These are phyloP conservation scores for Neosalanx taihuensis DNA, from an alignment of 2,797 vertebrate genomes.

Conservation along the genomic window DNA sequence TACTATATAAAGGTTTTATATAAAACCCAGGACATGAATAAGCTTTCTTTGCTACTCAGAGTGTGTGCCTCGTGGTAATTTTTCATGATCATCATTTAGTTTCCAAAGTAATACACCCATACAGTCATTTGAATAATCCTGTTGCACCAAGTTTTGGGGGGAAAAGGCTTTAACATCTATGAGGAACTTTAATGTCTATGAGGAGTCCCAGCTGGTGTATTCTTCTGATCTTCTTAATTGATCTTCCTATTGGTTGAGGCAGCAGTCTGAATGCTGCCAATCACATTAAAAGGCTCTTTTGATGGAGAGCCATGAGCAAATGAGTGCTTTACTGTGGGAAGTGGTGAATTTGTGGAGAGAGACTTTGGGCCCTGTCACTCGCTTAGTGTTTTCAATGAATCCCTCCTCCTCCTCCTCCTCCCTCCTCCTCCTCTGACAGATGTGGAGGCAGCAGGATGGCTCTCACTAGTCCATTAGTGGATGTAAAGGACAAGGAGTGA, in stretches of 20 bases:
- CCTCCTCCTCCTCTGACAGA: constrained; percentile 62
- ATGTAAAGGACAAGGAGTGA: constrained; percentile 45
- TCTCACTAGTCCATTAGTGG: constrained; percentile 57
- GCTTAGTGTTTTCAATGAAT: constrained; percentile 37
- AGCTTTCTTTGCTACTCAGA: neutral
- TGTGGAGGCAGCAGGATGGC: constrained; percentile 54
- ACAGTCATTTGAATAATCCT: constrained; percentile 1
- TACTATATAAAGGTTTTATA: neutral
- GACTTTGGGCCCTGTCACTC: constrained; percentile 61
- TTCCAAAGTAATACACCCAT: neutral
- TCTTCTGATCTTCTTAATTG: constrained; percentile 54
- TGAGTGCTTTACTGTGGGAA: constrained; percentile 70
- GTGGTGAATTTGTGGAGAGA: constrained; percentile 43
- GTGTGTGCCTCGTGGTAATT: neutral
- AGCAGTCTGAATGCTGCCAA: constrained; percentile 61
- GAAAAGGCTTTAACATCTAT: neutral
- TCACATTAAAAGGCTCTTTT: constrained; percentile 65
- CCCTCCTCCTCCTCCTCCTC: constrained; percentile 22
- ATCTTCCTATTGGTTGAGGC: constrained; percentile 57
- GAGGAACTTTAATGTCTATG: neutral
- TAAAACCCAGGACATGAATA: neutral
- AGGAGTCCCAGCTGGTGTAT: constrained; percentile 48
- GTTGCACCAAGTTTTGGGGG: too few species aligned
- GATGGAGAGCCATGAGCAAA: constrained; percentile 66
- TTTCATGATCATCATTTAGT: neutral